phyloP scores from a whole-genome alignment of 2,113 vertebrate genomes.

The Engraulis encrasicolus region DNA sequence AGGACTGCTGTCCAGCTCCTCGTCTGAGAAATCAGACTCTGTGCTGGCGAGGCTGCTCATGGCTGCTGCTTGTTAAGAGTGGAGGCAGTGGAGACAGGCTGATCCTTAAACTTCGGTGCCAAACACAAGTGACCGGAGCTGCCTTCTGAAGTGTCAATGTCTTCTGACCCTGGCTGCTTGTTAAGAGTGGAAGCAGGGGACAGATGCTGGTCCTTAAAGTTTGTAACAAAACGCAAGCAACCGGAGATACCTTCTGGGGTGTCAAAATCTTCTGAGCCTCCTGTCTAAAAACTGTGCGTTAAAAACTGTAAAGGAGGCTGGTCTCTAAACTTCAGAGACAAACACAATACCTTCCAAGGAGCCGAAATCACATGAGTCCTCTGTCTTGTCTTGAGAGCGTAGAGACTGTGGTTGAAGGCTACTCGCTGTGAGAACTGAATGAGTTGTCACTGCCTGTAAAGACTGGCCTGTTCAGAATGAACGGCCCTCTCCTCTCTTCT shows the following conservation, averaged over 20 bases:
- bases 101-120: constrained; percentile 26
- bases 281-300: no score
- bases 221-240: no score
- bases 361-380: no score
- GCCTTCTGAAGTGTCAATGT: not conserved
- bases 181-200: no score
- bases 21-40: constrained; percentile 69
- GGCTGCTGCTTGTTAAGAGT: not conserved
- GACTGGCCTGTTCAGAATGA: not conserved
- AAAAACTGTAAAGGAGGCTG: no score
- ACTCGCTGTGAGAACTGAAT: not conserved
- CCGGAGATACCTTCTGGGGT: no score
- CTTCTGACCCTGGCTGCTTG: no score
- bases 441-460: not conserved
- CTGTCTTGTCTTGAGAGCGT: not conserved
- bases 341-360: no score
- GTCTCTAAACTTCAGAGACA: no score
- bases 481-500: not conserved
- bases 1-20: constrained; percentile 68
- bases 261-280: not conserved
- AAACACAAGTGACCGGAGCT: constrained; percentile 45
- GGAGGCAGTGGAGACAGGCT: not conserved
- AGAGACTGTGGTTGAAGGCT: not conserved
- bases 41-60: constrained; percentile 55
- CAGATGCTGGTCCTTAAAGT: no score